Conservation (phyloP, 1,140 invertebrate species). For the Scaptomyza montana region DNA sequence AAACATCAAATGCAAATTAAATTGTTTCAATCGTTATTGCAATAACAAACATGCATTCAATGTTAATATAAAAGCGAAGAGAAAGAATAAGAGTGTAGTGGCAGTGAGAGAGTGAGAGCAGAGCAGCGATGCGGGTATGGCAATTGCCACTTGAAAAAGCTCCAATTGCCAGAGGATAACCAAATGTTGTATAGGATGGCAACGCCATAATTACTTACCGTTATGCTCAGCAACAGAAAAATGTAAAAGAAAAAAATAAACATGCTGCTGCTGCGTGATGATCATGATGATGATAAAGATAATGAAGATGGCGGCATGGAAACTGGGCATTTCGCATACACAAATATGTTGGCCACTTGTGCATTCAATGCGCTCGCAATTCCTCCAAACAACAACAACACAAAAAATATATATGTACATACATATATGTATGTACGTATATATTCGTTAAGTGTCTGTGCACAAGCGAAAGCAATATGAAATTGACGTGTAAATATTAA, state of each 20-base stretch:
- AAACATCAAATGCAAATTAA: conserved; percentile 45
- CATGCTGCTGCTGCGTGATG: neutral
- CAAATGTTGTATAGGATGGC: conserved; percentile 12
- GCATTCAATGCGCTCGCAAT: conserved; percentile 26
- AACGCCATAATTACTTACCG: conserved; percentile 60
- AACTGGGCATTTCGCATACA: conserved; percentile 4
- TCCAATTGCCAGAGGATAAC: conserved; percentile 23
- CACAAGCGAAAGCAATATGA: conserved; percentile 41
- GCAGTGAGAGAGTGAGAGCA: neutral
- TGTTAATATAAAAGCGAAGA: conserved; percentile 41
- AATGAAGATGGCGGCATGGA: conserved; percentile 17
- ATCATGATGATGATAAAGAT: conserved; percentile 14
- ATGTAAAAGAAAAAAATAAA: conserved; percentile 21
- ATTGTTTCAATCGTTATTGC: conserved; percentile 55
- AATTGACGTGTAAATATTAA: conserved; percentile 62
- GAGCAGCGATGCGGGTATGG: neutral
- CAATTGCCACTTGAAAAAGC: conserved; percentile 35
- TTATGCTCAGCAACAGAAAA: conserved; percentile 47
- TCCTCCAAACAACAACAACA: conserved; percentile 4
- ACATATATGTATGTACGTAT: neutral
- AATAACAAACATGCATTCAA: conserved; percentile 13
- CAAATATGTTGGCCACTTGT: conserved; percentile 66
- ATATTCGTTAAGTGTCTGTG: conserved; percentile 46
- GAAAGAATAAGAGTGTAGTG: conserved; percentile 6
- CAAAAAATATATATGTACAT: neutral